Evolutionary conservation across 1,140 invertebrate genomes (phyloP).

Genomic region (Drosophila nasuta): DNA sequence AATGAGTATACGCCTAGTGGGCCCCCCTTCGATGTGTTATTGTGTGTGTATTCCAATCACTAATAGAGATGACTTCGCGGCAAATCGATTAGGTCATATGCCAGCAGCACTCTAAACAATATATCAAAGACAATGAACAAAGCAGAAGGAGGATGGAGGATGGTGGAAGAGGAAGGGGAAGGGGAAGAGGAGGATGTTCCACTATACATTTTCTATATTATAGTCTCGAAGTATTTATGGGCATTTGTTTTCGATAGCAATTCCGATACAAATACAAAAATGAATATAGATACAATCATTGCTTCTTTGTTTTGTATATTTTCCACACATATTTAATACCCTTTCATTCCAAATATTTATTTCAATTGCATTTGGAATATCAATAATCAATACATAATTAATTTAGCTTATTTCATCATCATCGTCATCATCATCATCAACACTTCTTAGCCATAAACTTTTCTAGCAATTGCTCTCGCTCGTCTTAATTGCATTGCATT

Average conservation of each 20-base stretch:
- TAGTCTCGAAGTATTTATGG: conserved; percentile 41
- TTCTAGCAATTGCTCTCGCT: neutral
- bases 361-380: too few species aligned
- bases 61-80: conserved; percentile 56
- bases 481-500: neutral
- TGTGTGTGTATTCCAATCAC: conserved; percentile 15
- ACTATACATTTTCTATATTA: conserved; percentile 39
- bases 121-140: conserved; percentile 45
- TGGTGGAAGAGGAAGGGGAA: neutral
- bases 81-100: conserved; percentile 59
- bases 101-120: conserved; percentile 57
- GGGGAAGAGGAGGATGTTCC: neutral
- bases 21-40: neutral
- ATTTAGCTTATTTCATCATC: too few species aligned
- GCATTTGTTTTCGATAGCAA: conserved; percentile 49
- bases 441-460: too few species aligned
- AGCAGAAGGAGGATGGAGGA: neutral
- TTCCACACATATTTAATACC: conserved; percentile 12
- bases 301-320: conserved; percentile 29
- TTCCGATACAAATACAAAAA: conserved; percentile 38
- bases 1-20: conserved; percentile 2
- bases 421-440: too few species aligned
- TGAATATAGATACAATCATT: conserved; percentile 33
- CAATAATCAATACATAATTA: too few species aligned
- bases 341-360: neutral